These are phyloP conservation scores for Zosterops japonicus DNA, from an alignment of 2,113 vertebrate genomes.

Conservation along the genomic window DNA sequence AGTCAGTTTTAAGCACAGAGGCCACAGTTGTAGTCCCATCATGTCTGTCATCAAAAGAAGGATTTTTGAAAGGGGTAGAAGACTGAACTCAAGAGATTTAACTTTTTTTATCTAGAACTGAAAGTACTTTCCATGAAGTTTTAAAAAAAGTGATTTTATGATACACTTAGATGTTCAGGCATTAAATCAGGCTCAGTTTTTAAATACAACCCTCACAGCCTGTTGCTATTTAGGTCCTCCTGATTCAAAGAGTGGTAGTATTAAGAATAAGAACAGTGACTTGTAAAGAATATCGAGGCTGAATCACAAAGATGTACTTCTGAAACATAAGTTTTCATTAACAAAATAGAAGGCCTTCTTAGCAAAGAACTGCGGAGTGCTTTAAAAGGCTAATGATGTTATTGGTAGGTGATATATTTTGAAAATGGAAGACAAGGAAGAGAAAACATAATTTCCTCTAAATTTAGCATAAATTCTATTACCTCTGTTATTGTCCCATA, in stretches of 20 bases:
- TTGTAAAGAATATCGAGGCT: neutral
- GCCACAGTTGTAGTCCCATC: too few species aligned
- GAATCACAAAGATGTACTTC: neutral
- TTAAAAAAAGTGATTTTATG: neutral
- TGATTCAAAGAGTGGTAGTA: neutral
- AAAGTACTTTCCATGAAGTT: neutral
- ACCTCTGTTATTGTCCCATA: slow-evolving; percentile 5
- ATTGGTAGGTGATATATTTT: slow-evolving; percentile 27
- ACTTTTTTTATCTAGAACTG: neutral
- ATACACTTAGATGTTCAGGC: neutral
- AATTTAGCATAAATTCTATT: slow-evolving; percentile 47
- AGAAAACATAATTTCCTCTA: slow-evolving; percentile 51
- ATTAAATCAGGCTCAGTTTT: neutral
- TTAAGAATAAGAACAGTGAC: neutral
- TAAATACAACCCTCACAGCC: neutral
- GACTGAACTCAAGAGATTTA: neutral
- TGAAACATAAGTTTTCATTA: slow-evolving; percentile 8
- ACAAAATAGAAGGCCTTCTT: neutral
- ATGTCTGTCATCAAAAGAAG: neutral
- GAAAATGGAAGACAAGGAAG: slow-evolving; percentile 12
- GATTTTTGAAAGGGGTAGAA: neutral
- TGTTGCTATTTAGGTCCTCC: neutral
- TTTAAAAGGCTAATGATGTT: slow-evolving; percentile 22
- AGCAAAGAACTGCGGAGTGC: neutral
- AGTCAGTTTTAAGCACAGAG: neutral